Percentiles rank a stretch among this genome's conserved stretches.
Evolutionary conservation across 2,797 vertebrate genomes (phyloP).

Genomic region (Periparus ater): DNA sequence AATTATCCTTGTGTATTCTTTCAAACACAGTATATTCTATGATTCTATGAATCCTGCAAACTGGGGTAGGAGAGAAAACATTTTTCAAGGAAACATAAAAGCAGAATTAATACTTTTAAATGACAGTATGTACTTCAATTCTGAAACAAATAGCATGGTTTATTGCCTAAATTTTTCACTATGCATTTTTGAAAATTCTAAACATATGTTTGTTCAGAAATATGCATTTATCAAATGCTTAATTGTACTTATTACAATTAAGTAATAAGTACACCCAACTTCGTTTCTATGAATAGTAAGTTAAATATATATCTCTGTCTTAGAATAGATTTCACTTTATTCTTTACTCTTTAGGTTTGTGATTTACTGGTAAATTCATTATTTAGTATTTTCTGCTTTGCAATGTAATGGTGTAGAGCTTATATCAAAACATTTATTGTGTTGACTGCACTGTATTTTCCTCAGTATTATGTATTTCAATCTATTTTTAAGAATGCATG

Average conservation of each 20-base stretch:
- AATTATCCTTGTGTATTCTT: neutral
- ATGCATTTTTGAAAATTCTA: neutral
- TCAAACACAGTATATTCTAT: neutral
- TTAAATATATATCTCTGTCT: neutral
- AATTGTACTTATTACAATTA: neutral
- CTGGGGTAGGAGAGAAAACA: neutral
- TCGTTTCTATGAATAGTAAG: neutral
- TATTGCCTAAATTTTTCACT: neutral
- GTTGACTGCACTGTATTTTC: neutral
- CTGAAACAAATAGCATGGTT: neutral
- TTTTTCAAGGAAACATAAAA: neutral
- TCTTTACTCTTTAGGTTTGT: neutral
- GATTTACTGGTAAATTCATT: neutral
- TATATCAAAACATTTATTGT: neutral
- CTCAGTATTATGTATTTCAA: neutral
- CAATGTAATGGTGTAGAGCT: neutral
- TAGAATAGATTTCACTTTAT: neutral
- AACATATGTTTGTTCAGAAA: neutral
- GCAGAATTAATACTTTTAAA: neutral
- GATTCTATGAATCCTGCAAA: neutral
- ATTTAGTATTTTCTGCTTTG: conserved; percentile 7
- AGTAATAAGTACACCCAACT: neutral
- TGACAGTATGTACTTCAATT: neutral
- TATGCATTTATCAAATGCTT: neutral
- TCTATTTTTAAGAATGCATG: neutral